Conservation (phyloP, 2,113 vertebrate species). For the Willisornis vidua region DNA sequence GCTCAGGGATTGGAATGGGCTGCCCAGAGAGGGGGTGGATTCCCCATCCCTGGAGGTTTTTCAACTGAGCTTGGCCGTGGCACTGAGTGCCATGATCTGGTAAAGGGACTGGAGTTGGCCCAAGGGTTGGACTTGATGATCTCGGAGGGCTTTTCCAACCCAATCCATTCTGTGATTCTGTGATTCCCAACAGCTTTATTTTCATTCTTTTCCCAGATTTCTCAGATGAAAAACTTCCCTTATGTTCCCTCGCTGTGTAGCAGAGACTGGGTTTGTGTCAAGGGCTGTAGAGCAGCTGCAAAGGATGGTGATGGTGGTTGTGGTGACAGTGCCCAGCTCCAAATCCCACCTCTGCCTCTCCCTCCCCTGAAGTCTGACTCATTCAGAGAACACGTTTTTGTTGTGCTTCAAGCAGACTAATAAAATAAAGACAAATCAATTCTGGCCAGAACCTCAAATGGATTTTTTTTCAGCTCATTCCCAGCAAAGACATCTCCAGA, state of each 20-base stretch:
- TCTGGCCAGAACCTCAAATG: not conserved
- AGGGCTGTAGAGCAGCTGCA: not conserved
- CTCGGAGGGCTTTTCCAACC: no score
- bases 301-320: not conserved
- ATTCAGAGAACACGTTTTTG: not conserved
- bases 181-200: not conserved
- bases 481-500: not conserved
- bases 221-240: not conserved
- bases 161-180: no score
- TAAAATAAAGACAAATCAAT: not conserved
- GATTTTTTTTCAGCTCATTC: constrained; percentile 5
- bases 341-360: not conserved
- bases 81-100: no score
- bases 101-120: no score
- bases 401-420: not conserved
- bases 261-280: not conserved
- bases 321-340: not conserved
- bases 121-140: no score
- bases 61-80: no score
- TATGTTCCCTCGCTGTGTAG: not conserved
- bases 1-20: no score
- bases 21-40: no score
- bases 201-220: not conserved
- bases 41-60: no score
- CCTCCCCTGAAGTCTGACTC: not conserved